Base-by-base conservation (phyloP, 1,140 invertebrate genomes). In the Trissolcus basalis region DNA sequence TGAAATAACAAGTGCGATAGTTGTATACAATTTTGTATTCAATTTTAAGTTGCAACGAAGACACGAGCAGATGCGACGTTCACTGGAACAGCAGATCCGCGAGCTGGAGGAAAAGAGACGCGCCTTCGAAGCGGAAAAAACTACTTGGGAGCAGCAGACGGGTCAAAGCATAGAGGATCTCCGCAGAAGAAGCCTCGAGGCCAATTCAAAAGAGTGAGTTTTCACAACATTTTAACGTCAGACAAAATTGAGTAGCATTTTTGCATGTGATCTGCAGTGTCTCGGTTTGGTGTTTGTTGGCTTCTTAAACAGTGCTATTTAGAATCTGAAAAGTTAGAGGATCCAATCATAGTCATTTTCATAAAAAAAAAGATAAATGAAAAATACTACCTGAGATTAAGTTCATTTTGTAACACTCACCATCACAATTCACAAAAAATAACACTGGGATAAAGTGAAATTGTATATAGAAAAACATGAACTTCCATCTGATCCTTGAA, bases 91-190 rank as follows among this genome's bases (percentile, higher is more conserved):
- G 78, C 96, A 98, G 88, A 92, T 95, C 65, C 93, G 94, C 51
- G 97, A 98, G 85, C 84, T 98, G 73, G 96, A 98, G 72, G 97
- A 98, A 75, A 95, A 96, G 77, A 91, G 95, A 83, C 91, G 93
- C 72, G 91, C 92, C 13, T 96, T 97, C 80, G 95, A 96, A 77
- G 89, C 92, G n/a, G 97, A 99, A 83, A 96, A 94, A 81, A 89
- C 92, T 71, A 87, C 92, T 32, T 98, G 96, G 96, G 96, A 98
- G 88, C 93, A 95, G 69, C 91, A 93, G n/a, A 95, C 95, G 82
- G 94, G 94, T 71, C 92, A 96, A 35, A 96, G 94, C 84, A 91
- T 97, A 71, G 95, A 96, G 82, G 95, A 96, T 83, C 89, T 96
- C 59, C 91, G 95, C 64, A 90, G 95, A 60, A 91, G 93, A 81